These are phyloP conservation scores for Brachionus manjavacas DNA, from an alignment of 1,140 invertebrate species.

Conservation along the genomic window DNA sequence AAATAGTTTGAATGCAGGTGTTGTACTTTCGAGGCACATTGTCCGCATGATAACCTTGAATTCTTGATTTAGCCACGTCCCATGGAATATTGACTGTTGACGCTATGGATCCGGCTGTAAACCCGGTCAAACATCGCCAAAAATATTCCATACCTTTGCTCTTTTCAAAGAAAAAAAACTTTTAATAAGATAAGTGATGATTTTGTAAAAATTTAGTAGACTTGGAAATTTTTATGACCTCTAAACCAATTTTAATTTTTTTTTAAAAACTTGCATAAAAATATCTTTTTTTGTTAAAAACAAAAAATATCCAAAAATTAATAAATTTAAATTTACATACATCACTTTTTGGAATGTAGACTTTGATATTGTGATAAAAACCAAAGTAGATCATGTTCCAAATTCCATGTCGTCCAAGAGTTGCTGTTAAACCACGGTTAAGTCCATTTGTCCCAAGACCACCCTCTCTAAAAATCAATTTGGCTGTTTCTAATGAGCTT, in stretches of 20 bases:
- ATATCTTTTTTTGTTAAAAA: too few species aligned
- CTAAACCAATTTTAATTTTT: too few species aligned
- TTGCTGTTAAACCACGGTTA: conserved; percentile 81
- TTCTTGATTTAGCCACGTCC: conserved; percentile 88
- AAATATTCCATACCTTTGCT: conserved; percentile 66
- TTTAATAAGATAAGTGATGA: too few species aligned
- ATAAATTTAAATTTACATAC: conserved; percentile 54
- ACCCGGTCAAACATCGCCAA: conserved; percentile 72
- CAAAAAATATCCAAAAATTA: too few species aligned
- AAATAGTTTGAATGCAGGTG: conserved; percentile 69
- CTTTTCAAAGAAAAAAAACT: conserved; percentile 54
- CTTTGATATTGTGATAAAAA: conserved; percentile 84
- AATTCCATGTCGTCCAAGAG: conserved; percentile 75
- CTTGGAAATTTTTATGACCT: too few species aligned
- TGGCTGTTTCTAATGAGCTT: conserved; percentile 72
- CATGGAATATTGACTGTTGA: conserved; percentile 87
- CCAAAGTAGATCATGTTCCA: conserved; percentile 91
- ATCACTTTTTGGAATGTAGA: conserved; percentile 66
- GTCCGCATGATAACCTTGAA: conserved; percentile 78
- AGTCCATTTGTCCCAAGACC: conserved; percentile 78
- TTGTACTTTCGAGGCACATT: conserved; percentile 70
- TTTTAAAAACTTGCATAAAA: too few species aligned
- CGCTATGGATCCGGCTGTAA: conserved; percentile 73
- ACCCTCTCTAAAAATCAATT: conserved; percentile 68
- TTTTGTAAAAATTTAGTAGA: too few species aligned